Evolutionary conservation across 2,113 vertebrate species (phyloP), one percentile per base, ranked within the genome.

Genomic region (Motacilla alba): DNA sequence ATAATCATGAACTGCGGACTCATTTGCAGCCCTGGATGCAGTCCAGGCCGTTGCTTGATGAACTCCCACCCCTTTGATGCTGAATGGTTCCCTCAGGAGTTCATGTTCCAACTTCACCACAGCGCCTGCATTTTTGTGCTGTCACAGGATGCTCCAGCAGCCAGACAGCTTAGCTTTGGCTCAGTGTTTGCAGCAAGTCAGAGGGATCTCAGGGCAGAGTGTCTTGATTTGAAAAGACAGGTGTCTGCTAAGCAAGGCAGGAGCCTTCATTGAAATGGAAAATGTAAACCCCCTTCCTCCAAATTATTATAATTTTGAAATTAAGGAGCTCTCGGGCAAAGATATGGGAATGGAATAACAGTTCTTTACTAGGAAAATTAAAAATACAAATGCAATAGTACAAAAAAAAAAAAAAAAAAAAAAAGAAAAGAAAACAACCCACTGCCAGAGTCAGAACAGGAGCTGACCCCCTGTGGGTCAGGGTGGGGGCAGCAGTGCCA

Each of bases 311-410:
- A 35, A 59, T 17, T 35, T 59, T 59, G 15, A 35, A 59, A 59
- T 35, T 24, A 35, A 59, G 10, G 10, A 23, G 23, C 22, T 16
- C 56, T 35, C 23, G 4, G n/a, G n/a, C 15, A 35, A 59, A 35
- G 22, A 59, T 16, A 11, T 24, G 3, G n/a, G n/a, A 35, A 1
- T 2, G n/a, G 15, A 35, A 26, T 59, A 59, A 11, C 10, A 26
- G n/a, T 8, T 16, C 2, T 11, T 35, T 59, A 23, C 2, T 11
- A 7, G n/a, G n/a, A n/a, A n/a, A n/a, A n/a, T n/a, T n/a, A n/a
- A n/a, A n/a, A n/a, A n/a, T n/a, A n/a, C n/a, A n/a, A n/a, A n/a
- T n/a, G n/a, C n/a, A n/a, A n/a, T n/a, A n/a, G n/a, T n/a, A n/a
- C n/a, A n/a, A n/a, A n/a, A n/a, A n/a, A n/a, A n/a, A n/a, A n/a